Evolutionary conservation across 2,888 invertebrate species (phyloP).

Genomic region (Erebia aethiops): DNA sequence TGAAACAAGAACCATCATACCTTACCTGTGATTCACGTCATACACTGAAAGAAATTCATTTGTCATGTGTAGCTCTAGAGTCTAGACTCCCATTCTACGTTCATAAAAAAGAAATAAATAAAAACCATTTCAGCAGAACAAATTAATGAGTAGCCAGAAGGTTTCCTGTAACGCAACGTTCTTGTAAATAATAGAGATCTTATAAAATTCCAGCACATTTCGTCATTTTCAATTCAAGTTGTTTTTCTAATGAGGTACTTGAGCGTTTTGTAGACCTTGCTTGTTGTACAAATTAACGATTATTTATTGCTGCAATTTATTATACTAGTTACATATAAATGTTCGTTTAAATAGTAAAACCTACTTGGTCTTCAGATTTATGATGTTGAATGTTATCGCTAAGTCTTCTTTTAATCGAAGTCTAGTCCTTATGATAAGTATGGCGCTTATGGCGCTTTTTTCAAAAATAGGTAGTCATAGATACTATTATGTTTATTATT

Average conservation of each 20-base stretch:
- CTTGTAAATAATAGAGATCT: conserved; percentile 5
- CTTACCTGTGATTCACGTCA: conserved; percentile 17
- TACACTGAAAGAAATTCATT: conserved; percentile 19
- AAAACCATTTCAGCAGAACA: conserved; percentile 9
- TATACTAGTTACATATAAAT: background rate
- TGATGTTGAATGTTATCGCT: background rate
- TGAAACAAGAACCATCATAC: conserved; percentile 10
- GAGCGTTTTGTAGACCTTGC: background rate
- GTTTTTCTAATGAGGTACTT: conserved; percentile 3
- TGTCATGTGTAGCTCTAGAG: conserved; percentile 9
- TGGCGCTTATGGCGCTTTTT: background rate
- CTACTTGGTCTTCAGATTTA: background rate
- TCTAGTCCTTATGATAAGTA: background rate
- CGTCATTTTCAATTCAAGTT: conserved; percentile 6
- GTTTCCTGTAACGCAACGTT: conserved; percentile 10
- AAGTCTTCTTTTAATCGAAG: background rate
- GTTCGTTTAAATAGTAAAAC: background rate
- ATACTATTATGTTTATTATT: no score
- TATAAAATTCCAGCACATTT: conserved; percentile 8
- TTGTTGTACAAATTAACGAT: no score
- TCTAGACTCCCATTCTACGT: conserved; percentile 6
- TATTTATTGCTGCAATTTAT: conserved; percentile 17
- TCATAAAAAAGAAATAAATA: conserved; percentile 9
- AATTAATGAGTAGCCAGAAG: background rate
- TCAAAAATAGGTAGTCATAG: no score